Conservation (phyloP, 2,888 invertebrate genomes). For the Xanthia icteritia region DNA sequence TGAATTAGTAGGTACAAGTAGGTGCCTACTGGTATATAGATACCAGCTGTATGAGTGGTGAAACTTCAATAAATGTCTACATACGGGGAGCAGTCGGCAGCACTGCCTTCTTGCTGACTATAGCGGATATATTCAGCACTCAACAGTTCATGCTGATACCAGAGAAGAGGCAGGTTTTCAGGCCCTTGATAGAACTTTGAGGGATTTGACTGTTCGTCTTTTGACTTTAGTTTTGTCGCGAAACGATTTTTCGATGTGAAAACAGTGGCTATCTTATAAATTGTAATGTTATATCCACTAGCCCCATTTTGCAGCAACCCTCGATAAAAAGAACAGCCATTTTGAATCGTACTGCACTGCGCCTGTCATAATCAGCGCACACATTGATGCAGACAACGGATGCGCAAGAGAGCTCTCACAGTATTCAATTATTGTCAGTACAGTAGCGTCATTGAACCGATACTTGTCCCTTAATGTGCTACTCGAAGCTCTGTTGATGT, state of each 20-base stretch:
- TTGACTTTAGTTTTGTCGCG: neutral
- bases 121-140: neutral
- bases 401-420: slow-evolving; percentile 27
- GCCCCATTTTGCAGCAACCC: neutral
- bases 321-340: slow-evolving; percentile 3
- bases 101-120: neutral
- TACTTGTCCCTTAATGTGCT: neutral
- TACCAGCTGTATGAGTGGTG: neutral
- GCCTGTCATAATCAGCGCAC: neutral
- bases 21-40: no score
- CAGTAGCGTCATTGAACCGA: slow-evolving; percentile 13
- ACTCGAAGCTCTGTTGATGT: neutral
- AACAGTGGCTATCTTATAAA: neutral
- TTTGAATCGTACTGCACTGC: neutral
- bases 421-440: slow-evolving; percentile 16
- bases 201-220: neutral
- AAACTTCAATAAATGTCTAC: neutral
- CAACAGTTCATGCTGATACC: neutral
- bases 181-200: neutral
- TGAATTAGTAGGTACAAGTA: no score
- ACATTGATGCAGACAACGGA: slow-evolving; percentile 20
- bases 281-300: neutral
- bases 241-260: neutral
- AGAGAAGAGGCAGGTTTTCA: neutral
- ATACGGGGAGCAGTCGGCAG: neutral